These are phyloP conservation scores for Dromaius novaehollandiae DNA, from an alignment of 2,113 vertebrate genomes.

Conservation along the genomic window DNA sequence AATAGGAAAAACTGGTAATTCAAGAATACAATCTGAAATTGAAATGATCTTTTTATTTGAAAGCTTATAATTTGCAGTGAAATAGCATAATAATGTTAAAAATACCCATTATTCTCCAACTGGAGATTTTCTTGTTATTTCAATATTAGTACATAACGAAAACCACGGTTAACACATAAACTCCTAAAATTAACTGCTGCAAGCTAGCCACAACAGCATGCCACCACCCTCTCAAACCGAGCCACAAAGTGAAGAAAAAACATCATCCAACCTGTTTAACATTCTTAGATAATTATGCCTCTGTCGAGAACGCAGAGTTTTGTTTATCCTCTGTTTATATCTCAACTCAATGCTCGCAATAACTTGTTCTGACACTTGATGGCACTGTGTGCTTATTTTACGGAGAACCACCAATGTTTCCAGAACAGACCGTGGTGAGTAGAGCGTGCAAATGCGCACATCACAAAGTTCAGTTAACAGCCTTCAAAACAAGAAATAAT, in stretches of 20 bases:
- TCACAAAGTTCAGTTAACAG: constrained; percentile 56
- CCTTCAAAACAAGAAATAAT: constrained; percentile 38
- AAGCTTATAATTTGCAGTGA: not conserved
- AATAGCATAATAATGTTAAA: not conserved
- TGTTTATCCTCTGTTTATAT: constrained; percentile 69
- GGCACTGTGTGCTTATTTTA: constrained; percentile 62
- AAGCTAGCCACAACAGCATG: not conserved
- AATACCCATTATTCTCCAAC: not conserved
- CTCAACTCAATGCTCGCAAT: constrained; percentile 14
- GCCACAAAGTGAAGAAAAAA: not conserved
- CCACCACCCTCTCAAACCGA: not conserved
- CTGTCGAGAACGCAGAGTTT: constrained; percentile 76
- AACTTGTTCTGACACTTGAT: constrained; percentile 69
- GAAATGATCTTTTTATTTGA: not conserved
- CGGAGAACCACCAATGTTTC: constrained; percentile 71
- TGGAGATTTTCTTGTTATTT: not conserved
- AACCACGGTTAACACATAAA: not conserved
- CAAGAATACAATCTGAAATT: not conserved
- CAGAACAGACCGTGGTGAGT: constrained; percentile 67
- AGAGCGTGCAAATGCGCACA: constrained; percentile 35
- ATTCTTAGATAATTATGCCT: constrained; percentile 76
- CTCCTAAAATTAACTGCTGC: not conserved
- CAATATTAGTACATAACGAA: not conserved
- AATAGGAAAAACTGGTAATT: not conserved
- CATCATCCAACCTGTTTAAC: constrained; percentile 66